Conservation (phyloP, 2,797 vertebrate species). For the Ptychadena robeensis region DNA sequence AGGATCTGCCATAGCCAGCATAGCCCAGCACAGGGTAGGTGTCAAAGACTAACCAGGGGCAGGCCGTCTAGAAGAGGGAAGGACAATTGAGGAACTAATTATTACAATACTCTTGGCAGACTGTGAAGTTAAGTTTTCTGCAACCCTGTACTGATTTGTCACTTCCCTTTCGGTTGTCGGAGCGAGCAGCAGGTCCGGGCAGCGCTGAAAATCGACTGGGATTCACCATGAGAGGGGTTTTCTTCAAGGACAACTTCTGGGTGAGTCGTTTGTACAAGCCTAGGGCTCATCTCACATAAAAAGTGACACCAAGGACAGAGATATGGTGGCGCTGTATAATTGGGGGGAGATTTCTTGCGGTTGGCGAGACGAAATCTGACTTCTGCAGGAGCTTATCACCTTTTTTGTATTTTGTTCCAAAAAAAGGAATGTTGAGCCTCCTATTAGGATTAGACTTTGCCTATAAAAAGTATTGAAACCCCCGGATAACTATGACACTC, state of each 20-base stretch:
- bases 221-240: slow-evolving; percentile 74
- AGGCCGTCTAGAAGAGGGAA: slow-evolving; percentile 38
- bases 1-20: not conserved
- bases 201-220: not conserved
- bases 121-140: not conserved
- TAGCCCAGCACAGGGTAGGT: not conserved
- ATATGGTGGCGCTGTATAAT: too few species aligned
- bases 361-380: too few species aligned
- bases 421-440: too few species aligned
- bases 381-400: too few species aligned
- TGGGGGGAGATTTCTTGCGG: too few species aligned
- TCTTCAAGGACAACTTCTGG: slow-evolving; percentile 83
- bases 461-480: too few species aligned
- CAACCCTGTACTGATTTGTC: not conserved
- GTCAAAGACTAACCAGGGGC: not conserved
- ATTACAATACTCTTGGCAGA: slow-evolving; percentile 21
- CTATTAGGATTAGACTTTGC: too few species aligned
- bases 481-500: too few species aligned
- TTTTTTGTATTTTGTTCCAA: too few species aligned
- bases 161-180: not conserved
- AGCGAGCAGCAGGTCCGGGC: not conserved
- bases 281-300: too few species aligned
- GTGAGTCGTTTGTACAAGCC: slow-evolving; percentile 75
- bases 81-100: slow-evolving; percentile 58
- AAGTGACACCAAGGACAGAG: too few species aligned